phyloP scores from a whole-genome alignment of 2,113 vertebrate species.

The Chaenogobius annularis region DNA sequence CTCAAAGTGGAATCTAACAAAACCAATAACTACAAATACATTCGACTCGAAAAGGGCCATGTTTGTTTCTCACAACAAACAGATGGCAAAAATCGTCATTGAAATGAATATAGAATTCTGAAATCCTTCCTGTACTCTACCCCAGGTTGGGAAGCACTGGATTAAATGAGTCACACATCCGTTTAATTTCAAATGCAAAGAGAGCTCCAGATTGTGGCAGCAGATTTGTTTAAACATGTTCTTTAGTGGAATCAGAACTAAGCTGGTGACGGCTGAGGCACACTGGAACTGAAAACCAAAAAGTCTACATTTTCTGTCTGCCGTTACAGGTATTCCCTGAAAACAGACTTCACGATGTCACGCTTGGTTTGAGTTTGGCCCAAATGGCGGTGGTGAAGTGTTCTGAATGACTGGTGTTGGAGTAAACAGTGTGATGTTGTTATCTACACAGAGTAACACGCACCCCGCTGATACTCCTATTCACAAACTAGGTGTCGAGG shows the following conservation, averaged over 20 bases:
- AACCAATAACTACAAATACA: too few species aligned
- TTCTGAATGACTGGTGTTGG: slow-evolving; percentile 16
- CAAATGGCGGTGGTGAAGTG: neutral
- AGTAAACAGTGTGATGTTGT: slow-evolving; percentile 30
- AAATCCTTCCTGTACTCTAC: neutral
- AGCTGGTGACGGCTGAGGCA: slow-evolving; percentile 15
- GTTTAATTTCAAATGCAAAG: slow-evolving; percentile 14
- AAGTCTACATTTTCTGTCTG: neutral
- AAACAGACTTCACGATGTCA: neutral
- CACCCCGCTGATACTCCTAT: slow-evolving; percentile 33
- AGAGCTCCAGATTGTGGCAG: slow-evolving; percentile 28
- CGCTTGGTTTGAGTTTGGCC: neutral
- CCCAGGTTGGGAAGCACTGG: neutral
- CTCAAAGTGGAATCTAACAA: too few species aligned
- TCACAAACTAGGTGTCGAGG: slow-evolving; percentile 52
- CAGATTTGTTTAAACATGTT: slow-evolving; percentile 44
- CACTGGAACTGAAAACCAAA: slow-evolving; percentile 1
- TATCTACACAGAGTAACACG: slow-evolving; percentile 39
- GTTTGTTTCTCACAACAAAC: too few species aligned
- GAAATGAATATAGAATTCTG: neutral
- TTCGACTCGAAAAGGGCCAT: too few species aligned
- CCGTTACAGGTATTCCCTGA: neutral
- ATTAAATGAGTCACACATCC: slow-evolving; percentile 11
- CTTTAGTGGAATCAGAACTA: slow-evolving; percentile 35
- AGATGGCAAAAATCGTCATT: neutral